These are phyloP conservation scores for Puma concolor DNA, from an alignment of 2,113 vertebrate genomes.

Conservation along the genomic window DNA sequence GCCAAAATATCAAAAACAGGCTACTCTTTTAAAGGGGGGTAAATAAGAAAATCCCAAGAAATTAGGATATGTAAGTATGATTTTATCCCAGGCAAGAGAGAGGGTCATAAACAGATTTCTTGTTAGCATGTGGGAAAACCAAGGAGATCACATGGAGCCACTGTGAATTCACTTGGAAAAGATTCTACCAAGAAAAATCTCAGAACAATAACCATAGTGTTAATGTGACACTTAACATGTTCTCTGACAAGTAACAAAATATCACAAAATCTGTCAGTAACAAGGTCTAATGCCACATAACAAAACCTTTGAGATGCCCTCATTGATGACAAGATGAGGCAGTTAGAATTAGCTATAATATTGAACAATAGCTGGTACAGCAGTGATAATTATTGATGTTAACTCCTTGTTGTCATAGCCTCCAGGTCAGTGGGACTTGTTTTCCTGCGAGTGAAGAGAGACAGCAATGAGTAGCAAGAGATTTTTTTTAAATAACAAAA, in stretches of 20 bases:
- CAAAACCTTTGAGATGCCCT: neutral
- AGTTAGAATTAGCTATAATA: neutral
- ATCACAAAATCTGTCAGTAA: neutral
- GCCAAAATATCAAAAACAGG: constrained; percentile 51
- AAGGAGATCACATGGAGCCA: neutral
- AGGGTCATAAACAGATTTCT: constrained; percentile 9
- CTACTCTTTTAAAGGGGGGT: neutral
- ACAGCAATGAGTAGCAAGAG: fast-evolving
- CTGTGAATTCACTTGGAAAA: neutral
- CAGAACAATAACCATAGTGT: neutral
- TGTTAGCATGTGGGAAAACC: neutral
- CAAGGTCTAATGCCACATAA: neutral
- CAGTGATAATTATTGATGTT: neutral
- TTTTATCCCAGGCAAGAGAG: neutral
- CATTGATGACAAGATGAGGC: neutral
- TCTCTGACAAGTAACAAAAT: neutral
- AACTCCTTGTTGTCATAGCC: neutral
- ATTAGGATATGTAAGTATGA: neutral
- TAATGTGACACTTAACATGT: neutral
- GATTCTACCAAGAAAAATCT: neutral
- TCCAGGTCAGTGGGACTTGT: neutral
- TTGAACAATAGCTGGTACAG: neutral
- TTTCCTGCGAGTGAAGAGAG: neutral
- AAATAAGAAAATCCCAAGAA: constrained; percentile 37
- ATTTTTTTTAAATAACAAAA: neutral